Base-by-base conservation (phyloP, 2,888 invertebrate species). In the Athalia circularis region DNA sequence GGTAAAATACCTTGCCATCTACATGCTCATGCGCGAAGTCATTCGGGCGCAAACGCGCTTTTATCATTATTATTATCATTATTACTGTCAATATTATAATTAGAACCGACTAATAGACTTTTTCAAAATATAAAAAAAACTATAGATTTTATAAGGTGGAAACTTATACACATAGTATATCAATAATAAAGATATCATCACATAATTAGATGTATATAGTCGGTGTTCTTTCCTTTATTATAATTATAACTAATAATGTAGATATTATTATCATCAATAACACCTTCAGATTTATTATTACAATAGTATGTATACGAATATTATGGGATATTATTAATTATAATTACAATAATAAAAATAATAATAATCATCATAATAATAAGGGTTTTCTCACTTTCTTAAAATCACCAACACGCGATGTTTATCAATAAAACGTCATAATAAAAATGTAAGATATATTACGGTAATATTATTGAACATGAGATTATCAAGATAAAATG, bases 271-370 rank as follows among this genome's bases (percentile, higher is more conserved):
- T 84, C 83, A 81, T 85, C 61, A 79, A 82, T 84, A 84, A 83
- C 82, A 82, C 85, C 82, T 84, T 84, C 84, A 85, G 82, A 45
- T 82, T 82, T 84, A 83, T 70, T 29, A 57, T 57, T 15, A 70
- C 15, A 11, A 8, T 48, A 48, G 7, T 50, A 52, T 67, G 47
- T 65, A 65, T 47, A 11, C 47, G 4, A 47, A 64, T 29, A 5
- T 54, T 54, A 54, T 11, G 8, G 4, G 45, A 64, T 29, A 5
- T 54, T 54, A 54, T 11, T 54, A 54, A 54, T 54, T 3, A 54
- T 54, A 54, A 13, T 48, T 48, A 48, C 11, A 6, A 65, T 65
- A 47, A 65, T 47, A 11, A 65, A 65, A 13, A 65, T 65, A 48
- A 70, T 70, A 70, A 59, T 52, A 70, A 59, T 59, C 47, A 72